These are phyloP conservation scores for Gasterosteus aculeatus DNA, from an alignment of 2,113 vertebrate species.

Conservation along the genomic window DNA sequence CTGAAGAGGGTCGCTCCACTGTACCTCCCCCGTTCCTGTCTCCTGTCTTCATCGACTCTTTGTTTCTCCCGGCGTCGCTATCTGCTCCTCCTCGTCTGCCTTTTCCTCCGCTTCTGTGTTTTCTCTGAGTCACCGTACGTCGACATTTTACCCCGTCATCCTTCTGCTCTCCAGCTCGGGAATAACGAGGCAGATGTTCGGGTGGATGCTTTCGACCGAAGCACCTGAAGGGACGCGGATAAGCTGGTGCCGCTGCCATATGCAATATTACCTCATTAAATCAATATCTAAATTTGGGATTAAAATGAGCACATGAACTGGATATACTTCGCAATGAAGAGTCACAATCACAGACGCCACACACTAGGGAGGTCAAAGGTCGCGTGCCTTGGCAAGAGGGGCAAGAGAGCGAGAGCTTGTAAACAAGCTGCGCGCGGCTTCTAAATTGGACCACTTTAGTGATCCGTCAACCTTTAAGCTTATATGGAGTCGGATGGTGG, in stretches of 20 bases:
- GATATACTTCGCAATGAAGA: background rate
- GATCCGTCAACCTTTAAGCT: conserved; percentile 39
- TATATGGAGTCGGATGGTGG: conserved; percentile 25
- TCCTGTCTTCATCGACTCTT: conserved; percentile 50
- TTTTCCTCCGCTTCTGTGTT: conserved; percentile 30
- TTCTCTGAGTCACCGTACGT: conserved; percentile 40
- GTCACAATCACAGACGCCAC: conserved; percentile 33
- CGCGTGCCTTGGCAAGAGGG: conserved; percentile 30
- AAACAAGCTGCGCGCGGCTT: too few relatives aligned
- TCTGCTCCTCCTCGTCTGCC: conserved; percentile 7
- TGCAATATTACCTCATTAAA: conserved; percentile 25
- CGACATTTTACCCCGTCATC: conserved; percentile 18
- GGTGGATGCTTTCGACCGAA: conserved; percentile 32
- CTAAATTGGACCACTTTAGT: conserved; percentile 9
- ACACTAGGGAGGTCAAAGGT: conserved; percentile 53
- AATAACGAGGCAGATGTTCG: conserved; percentile 46
- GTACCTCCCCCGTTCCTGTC: conserved; percentile 43
- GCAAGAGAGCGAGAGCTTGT: too few relatives aligned
- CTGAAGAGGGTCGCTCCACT: conserved; percentile 62
- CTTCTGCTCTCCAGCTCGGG: conserved; percentile 9
- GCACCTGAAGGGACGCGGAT: conserved; percentile 34
- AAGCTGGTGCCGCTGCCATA: background rate
- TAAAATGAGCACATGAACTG: too few relatives aligned
- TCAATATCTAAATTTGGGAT: background rate
- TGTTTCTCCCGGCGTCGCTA: conserved; percentile 48